Evolutionary conservation across 1,140 invertebrate genomes (phyloP), one percentile per base, ranked within the genome.

Genomic region (Adoxophyes honmai): DNA sequence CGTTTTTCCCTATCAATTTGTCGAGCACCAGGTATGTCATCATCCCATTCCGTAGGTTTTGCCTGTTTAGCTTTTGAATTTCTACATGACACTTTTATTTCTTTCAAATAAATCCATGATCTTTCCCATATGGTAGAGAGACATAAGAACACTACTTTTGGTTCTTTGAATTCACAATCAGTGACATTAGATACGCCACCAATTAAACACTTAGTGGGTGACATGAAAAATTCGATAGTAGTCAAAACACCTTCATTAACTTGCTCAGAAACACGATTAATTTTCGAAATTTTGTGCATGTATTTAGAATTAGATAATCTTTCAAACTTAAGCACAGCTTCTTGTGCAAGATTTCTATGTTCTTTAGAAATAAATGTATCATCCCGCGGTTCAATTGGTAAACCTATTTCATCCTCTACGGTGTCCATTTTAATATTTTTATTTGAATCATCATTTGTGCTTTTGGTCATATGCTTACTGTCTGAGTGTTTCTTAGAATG

Each of bases 81-180:
- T 13, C 64, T 62, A 65, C 77, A 79, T 8, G 44, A 60, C 8
- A 79, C 58, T 38, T 59, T 52, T n/a, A 73, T 67, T 42, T 70
- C 54, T 39, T 68, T 71, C 18, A 61, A 42, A 21, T 52, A 37
- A 14, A 64, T 21, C 56, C 52, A 61, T n/a, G 60, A 44, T 33
- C 44, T 55, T 14, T 62, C 33, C 51, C 55, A 57, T 56, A 77
- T 56, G 38, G 61, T 33, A 11, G 72, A 64, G 28, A 39, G 18
- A 51, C 75, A 78, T 16, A 10, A 16, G 33, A 73, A 60, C 13
- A 21, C 37, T 16, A 54, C 54, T 38, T 59, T 21, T 34, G 61
- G 58, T 28, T 61, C 8, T 53, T 62, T 52, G 11, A 68, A 28
- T 21, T 55, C 38, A 48, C 71, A 74, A 6, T 56, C 39, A 38